phyloP scores from a whole-genome alignment of 2,888 invertebrate genomes.

The Patella caerulea region DNA sequence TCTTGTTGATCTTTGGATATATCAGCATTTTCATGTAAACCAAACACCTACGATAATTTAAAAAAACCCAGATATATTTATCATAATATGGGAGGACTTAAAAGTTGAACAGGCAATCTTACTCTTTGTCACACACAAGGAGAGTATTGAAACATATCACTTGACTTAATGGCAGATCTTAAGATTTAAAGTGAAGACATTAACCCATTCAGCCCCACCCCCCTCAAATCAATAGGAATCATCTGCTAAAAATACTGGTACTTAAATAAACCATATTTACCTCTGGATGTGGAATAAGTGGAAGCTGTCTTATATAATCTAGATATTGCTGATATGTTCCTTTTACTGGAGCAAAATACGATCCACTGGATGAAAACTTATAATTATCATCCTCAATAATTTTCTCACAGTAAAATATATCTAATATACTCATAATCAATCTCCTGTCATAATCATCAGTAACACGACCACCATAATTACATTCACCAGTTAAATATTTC shows the following conservation, averaged over 20 bases:
- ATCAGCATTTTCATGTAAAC: constrained; percentile 71
- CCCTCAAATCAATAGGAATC: no score
- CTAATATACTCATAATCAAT: constrained; percentile 65
- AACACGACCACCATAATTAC: constrained; percentile 71
- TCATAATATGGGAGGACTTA: no score
- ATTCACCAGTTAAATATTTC: constrained; percentile 70
- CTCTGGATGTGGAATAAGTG: constrained; percentile 69
- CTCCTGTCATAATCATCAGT: constrained; percentile 70
- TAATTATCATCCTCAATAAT: constrained; percentile 61
- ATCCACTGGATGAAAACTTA: constrained; percentile 64
- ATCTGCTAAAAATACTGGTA: no score
- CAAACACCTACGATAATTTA: constrained; percentile 65
- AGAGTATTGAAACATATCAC: no score
- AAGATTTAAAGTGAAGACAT: no score
- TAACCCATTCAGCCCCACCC: no score
- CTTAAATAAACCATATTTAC: constrained; percentile 38
- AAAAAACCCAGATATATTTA: no score
- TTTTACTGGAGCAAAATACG: constrained; percentile 65
- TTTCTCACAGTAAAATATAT: constrained; percentile 64
- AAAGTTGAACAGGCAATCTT: no score
- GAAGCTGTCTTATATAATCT: constrained; percentile 67
- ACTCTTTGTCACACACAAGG: no score
- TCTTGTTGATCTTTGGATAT: constrained; percentile 71
- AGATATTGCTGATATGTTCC: constrained; percentile 65
- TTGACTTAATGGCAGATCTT: no score